phyloP scores from a whole-genome alignment of 2,797 vertebrate genomes.

The Myotis planiceps region DNA sequence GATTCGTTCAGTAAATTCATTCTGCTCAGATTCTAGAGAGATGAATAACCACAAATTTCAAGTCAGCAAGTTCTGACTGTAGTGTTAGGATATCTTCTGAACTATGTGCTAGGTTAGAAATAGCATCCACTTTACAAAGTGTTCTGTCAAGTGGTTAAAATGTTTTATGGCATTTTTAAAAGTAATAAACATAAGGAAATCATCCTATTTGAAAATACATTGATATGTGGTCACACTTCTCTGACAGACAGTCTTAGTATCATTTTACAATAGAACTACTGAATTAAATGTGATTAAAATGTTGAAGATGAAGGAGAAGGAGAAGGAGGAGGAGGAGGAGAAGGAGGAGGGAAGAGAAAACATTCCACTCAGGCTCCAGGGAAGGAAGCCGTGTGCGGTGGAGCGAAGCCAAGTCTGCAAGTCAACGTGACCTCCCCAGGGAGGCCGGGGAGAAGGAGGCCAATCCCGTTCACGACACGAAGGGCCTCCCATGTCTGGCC shows the following conservation, averaged over 20 bases:
- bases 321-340: slow-evolving; percentile 14
- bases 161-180: slow-evolving; percentile 34
- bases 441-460: background rate
- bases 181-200: slow-evolving; percentile 1
- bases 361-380: slow-evolving; percentile 58
- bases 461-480: accelerated
- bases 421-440: slow-evolving; percentile 32
- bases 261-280: background rate
- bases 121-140: background rate
- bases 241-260: background rate
- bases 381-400: slow-evolving; percentile 6
- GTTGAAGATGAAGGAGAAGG: background rate
- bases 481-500: background rate
- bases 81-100: background rate
- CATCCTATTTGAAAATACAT: background rate
- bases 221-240: background rate
- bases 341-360: slow-evolving; percentile 63
- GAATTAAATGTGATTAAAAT: slow-evolving; percentile 2
- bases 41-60: background rate
- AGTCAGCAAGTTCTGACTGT: background rate
- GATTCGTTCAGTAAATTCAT: background rate
- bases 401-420: slow-evolving; percentile 53
- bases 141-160: background rate
- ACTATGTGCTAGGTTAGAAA: background rate
- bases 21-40: background rate